These are phyloP conservation scores for Perodicticus potto DNA, from an alignment of 2,797 vertebrate species.

Conservation along the genomic window DNA sequence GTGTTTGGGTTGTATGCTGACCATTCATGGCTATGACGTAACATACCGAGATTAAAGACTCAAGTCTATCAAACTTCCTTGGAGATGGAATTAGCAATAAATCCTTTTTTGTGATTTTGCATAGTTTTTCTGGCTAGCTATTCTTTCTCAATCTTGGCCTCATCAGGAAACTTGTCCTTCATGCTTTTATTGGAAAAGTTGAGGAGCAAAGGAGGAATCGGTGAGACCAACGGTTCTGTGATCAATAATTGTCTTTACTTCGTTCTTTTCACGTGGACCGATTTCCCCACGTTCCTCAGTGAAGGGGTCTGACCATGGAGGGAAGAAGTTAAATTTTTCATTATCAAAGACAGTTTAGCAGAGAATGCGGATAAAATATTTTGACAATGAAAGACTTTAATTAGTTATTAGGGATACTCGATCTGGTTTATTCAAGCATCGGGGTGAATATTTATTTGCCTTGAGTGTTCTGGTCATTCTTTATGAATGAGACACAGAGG, in stretches of 20 bases:
- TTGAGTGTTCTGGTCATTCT: slow-evolving; percentile 1
- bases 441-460: not conserved
- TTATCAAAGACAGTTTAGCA: slow-evolving; percentile 5
- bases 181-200: not conserved
- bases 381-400: slow-evolving; percentile 28
- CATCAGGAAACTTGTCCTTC: not conserved
- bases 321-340: not conserved
- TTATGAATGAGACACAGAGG: not conserved
- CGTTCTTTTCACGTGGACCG: not conserved
- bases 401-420: not conserved
- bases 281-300: not conserved
- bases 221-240: not conserved
- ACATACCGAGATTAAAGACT: not conserved
- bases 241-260: not conserved
- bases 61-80: not conserved
- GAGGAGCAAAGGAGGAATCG: not conserved
- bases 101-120: slow-evolving; percentile 11
- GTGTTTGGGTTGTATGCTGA: not conserved
- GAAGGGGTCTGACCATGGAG: not conserved
- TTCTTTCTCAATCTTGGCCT: not conserved
- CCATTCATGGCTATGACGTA: not conserved
- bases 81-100: slow-evolving; percentile 36
- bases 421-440: not conserved
- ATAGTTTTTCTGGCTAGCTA: slow-evolving; percentile 42
- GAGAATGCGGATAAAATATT: not conserved